Percentiles rank a stretch among this genome's conserved stretches.
phyloP scores from a whole-genome alignment of 2,113 vertebrate genomes.

The Aleadryas rufinucha region DNA sequence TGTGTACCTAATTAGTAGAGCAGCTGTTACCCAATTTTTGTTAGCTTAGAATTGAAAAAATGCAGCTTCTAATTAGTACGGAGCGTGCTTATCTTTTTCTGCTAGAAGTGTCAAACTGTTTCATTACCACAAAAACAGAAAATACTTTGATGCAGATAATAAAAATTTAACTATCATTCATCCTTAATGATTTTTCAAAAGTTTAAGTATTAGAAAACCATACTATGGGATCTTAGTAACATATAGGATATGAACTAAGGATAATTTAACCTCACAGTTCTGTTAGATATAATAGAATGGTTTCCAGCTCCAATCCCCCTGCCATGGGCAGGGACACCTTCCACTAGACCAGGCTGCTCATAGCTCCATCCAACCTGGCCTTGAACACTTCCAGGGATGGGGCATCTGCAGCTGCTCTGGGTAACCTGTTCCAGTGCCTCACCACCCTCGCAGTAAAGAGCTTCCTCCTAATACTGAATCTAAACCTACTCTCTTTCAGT shows the following conservation, averaged over 20 bases:
- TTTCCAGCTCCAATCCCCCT: background rate
- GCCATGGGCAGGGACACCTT: background rate
- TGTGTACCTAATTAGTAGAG: slow-evolving; percentile 35
- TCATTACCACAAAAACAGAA: background rate
- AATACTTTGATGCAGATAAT: background rate
- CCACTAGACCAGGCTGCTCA: background rate
- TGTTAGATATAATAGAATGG: background rate
- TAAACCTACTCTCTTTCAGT: background rate
- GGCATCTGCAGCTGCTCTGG: background rate
- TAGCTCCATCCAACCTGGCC: background rate
- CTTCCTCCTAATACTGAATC: rapidly evolving
- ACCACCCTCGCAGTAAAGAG: background rate
- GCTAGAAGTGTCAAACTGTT: slow-evolving; percentile 39
- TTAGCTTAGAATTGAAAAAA: slow-evolving; percentile 21
- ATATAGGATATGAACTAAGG: background rate
- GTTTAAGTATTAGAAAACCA: background rate
- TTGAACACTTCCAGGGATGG: background rate
- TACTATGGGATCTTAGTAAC: background rate
- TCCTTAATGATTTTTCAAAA: background rate
- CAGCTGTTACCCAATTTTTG: slow-evolving; percentile 52
- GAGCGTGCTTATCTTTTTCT: background rate
- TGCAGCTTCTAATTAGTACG: slow-evolving; percentile 43
- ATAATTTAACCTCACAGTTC: background rate
- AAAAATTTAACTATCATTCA: slow-evolving; percentile 6
- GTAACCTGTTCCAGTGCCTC: background rate